phyloP scores from a whole-genome alignment of 2,113 vertebrate genomes.

The Eptesicus fuscus region DNA sequence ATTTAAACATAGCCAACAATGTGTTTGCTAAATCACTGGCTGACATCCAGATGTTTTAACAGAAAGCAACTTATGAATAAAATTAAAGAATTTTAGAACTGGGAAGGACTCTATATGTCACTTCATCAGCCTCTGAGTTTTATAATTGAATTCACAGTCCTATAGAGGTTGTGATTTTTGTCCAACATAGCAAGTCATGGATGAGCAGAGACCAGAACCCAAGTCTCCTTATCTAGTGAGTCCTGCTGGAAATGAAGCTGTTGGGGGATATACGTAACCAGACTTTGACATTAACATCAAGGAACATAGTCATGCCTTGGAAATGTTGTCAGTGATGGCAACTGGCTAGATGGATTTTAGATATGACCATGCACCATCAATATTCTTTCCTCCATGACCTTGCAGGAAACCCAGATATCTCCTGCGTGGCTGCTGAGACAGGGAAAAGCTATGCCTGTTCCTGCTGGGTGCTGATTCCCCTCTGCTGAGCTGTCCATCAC shows the following conservation, averaged over 20 bases:
- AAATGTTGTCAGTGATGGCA: not conserved
- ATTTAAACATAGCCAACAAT: not conserved
- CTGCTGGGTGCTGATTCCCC: not conserved
- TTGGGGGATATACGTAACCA: not conserved
- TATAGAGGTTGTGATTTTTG: not conserved
- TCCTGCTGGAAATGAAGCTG: not conserved
- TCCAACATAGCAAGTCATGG: not conserved
- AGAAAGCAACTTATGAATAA: slow-evolving; percentile 7
- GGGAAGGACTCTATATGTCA: not conserved
- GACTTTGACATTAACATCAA: not conserved
- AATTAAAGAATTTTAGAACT: slow-evolving; percentile 15
- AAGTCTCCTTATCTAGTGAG: not conserved
- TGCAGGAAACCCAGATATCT: not conserved
- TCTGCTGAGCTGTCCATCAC: not conserved
- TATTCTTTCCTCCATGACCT: not conserved
- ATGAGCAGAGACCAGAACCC: not conserved
- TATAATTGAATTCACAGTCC: not conserved
- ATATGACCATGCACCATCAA: not conserved
- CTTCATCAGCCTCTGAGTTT: not conserved
- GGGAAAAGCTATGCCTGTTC: not conserved
- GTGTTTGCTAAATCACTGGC: not conserved
- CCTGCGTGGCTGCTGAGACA: not conserved
- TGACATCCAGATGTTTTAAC: not conserved
- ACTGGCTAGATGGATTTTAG: not conserved
- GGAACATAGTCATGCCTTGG: not conserved